phyloP scores from a whole-genome alignment of 1,140 invertebrate genomes.

The Carposina sasakii region DNA sequence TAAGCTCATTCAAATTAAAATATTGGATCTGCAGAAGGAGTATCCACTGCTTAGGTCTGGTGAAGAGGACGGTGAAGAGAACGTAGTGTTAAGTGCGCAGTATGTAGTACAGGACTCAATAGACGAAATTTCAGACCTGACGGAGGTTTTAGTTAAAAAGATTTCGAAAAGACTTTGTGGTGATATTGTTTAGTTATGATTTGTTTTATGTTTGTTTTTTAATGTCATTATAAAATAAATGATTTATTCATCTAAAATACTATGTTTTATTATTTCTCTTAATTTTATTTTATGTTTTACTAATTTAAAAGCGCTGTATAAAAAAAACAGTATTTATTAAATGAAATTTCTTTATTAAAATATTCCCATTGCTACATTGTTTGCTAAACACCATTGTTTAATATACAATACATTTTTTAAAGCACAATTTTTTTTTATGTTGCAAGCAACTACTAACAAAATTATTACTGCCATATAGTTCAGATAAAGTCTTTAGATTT shows the following conservation, averaged over 20 bases:
- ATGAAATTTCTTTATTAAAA: neutral
- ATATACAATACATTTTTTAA: constrained; percentile 1
- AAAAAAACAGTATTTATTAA: neutral
- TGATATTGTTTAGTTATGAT: too few relatives aligned
- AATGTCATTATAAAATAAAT: too few relatives aligned
- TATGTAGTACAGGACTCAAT: neutral
- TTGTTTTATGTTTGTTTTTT: too few relatives aligned
- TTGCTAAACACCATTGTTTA: neutral
- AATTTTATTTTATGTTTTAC: too few relatives aligned
- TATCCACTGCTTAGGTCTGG: neutral
- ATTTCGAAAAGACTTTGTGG: too few relatives aligned
- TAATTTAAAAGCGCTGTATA: too few relatives aligned
- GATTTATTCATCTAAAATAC: too few relatives aligned
- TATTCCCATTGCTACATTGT: neutral
- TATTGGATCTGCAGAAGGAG: neutral
- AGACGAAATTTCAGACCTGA: neutral
- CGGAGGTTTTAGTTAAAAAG: constrained; percentile 1
- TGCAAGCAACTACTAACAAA: neutral
- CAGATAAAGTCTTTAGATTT: constrained; percentile 2
- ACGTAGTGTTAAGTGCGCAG: neutral
- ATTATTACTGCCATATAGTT: neutral
- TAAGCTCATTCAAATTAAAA: neutral
- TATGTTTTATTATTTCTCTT: too few relatives aligned
- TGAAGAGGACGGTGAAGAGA: neutral
- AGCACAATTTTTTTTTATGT: neutral